Conservation (phyloP, 1,140 invertebrate species). For the Achroia grisella region DNA sequence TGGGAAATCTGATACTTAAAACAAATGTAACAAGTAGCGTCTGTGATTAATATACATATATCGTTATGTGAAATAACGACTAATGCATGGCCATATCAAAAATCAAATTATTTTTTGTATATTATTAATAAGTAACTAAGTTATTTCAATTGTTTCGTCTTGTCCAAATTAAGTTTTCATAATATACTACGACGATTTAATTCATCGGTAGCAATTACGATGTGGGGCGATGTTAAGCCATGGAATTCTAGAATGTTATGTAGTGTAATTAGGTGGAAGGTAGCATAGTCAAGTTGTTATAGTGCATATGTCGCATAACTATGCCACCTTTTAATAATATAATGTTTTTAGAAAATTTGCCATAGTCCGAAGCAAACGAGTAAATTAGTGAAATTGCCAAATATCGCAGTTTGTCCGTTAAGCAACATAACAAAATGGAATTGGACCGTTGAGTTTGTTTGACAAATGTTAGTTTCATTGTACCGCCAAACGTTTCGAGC, state of each 20-base stretch:
- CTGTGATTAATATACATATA: slow-evolving; percentile 70
- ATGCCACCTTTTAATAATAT: background rate
- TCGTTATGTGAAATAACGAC: slow-evolving; percentile 49
- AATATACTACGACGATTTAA: too few relatives aligned
- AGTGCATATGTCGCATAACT: background rate
- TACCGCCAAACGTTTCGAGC: slow-evolving; percentile 54
- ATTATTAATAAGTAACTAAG: slow-evolving; percentile 42
- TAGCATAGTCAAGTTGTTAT: background rate
- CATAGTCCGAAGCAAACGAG: slow-evolving; percentile 4
- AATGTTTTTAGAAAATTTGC: slow-evolving; percentile 3
- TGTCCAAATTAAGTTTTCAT: too few relatives aligned
- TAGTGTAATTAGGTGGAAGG: background rate
- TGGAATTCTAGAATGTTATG: too few relatives aligned
- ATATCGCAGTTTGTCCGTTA: slow-evolving; percentile 5
- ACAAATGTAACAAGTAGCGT: slow-evolving; percentile 52
- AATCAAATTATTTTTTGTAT: slow-evolving; percentile 56
- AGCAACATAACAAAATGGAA: slow-evolving; percentile 8
- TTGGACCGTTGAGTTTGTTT: slow-evolving; percentile 22
- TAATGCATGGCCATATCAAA: slow-evolving; percentile 67
- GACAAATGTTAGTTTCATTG: slow-evolving; percentile 53
- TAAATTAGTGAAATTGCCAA: slow-evolving; percentile 6
- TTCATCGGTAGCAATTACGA: too few relatives aligned
- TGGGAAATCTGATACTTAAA: slow-evolving; percentile 37
- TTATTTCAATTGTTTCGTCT: slow-evolving; percentile 1
- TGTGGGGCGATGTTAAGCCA: too few relatives aligned